phyloP scores from a whole-genome alignment of 2,888 invertebrate genomes.

The Cryptophagus acutangulus region DNA sequence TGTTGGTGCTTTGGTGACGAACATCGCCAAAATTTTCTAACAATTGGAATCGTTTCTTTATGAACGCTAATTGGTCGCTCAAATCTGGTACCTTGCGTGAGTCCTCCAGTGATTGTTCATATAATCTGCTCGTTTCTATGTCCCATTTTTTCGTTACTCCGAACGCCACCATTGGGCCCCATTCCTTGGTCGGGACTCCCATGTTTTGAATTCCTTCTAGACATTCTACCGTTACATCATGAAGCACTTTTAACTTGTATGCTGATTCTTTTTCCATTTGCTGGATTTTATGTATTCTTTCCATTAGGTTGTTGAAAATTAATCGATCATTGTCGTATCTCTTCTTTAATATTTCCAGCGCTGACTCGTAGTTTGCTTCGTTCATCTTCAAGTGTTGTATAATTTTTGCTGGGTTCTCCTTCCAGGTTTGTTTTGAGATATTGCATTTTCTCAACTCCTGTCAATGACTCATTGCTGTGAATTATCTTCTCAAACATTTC shows the following conservation, averaged over 20 bases:
- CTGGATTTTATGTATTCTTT: conserved; percentile 6
- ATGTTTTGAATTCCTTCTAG: conserved; percentile 7
- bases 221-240: conserved; percentile 10
- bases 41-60: conserved; percentile 9
- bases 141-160: conserved; percentile 8
- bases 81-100: conserved; percentile 8
- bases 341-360: neutral
- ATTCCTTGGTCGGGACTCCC: neutral
- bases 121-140: conserved; percentile 6
- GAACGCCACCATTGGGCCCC: conserved; percentile 1
- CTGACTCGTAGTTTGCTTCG: conserved; percentile 1
- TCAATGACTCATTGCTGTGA: neutral
- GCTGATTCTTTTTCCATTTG: conserved; percentile 3
- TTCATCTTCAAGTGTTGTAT: neutral
- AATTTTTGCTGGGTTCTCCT: neutral
- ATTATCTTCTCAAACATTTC: neutral
- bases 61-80: neutral
- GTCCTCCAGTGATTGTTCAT: conserved; percentile 5
- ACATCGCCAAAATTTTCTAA: too few relatives aligned
- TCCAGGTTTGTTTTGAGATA: neutral
- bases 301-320: conserved; percentile 7
- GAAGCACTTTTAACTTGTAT: conserved; percentile 6
- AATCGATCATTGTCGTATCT: conserved; percentile 12
- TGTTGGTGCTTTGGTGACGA: too few relatives aligned
- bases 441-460: neutral